Conservation (phyloP, 1,140 invertebrate species). For the Pteromalus puparum region DNA sequence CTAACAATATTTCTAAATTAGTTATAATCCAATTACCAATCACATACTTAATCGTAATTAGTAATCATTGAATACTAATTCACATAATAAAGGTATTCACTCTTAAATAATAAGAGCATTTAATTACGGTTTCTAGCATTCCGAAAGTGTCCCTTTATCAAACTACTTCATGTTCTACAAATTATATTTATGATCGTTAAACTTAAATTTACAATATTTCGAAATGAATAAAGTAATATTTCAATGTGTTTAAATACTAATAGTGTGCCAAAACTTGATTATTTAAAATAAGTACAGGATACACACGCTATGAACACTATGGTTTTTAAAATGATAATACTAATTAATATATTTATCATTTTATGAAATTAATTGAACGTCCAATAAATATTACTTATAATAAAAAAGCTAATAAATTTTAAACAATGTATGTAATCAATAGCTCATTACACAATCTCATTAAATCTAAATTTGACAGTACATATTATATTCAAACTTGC, state of each 20-base stretch:
- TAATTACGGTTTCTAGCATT: neutral
- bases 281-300: neutral
- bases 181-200: no score
- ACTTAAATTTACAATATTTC: neutral
- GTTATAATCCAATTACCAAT: conserved; percentile 4
- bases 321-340: neutral
- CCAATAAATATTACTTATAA: neutral
- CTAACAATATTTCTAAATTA: conserved; percentile 40
- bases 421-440: neutral
- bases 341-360: neutral
- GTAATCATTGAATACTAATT: conserved; percentile 18
- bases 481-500: neutral
- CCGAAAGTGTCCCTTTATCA: neutral
- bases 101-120: conserved; percentile 25
- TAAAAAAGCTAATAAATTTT: neutral
- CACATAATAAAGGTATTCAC: neutral
- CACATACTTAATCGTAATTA: conserved; percentile 21
- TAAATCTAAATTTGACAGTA: neutral
- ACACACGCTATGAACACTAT: no score
- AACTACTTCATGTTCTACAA: neutral
- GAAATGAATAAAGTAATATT: neutral
- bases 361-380: neutral
- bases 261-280: neutral
- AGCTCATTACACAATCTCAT: neutral
- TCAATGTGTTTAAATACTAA: no score